Base-by-base conservation (phyloP, 1,140 invertebrate genomes). In the Monomorium pharaonis region DNA sequence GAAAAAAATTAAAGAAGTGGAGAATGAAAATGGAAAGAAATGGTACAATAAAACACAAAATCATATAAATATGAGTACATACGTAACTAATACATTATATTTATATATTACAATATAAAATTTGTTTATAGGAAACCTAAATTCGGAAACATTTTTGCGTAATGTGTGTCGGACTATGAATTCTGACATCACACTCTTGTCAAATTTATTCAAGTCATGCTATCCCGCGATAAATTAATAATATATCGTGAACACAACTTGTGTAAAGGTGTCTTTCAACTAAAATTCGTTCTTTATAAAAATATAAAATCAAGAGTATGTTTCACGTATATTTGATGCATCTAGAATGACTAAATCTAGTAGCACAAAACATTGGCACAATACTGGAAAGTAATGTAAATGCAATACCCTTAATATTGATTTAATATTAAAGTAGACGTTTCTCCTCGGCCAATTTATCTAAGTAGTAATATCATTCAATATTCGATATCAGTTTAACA, bases 31-130 rank as follows among this genome's bases (percentile, higher is more conserved):
- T 70, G 47, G 49, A 37, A 70, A 70, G 21, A 70, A 67, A 33
- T 42, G 33, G 21, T 58, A 33, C 4, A 83, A 83, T 74, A 74
- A 83, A 83, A 81, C 14, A 81, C 14, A 37, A 70, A 83, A 83
- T 54, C 30, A 60, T 58, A 21, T 72, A 72, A 72, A 42, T 76
- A 78, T 78, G 30, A 9, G 37, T 54, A 44, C n/a, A 24, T 81
- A 58, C 49, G 24, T 83, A 58, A 78, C 58, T 80, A 69, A 80
- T 67, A 83, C 51, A 47, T 74, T 83, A 83, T 83, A 83, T 83
- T 83, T 83, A 44, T 60, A 83, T 83, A 74, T 83, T 83, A 83
- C 78, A 83, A 74, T 58, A 60, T 83, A 74, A 83, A 83, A 83
- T 83, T 83, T 81, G 78, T 81, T 83, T 72, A 58, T 49, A 80